Conservation (phyloP, 2,113 vertebrate genomes). For the Periophthalmus modestus region DNA sequence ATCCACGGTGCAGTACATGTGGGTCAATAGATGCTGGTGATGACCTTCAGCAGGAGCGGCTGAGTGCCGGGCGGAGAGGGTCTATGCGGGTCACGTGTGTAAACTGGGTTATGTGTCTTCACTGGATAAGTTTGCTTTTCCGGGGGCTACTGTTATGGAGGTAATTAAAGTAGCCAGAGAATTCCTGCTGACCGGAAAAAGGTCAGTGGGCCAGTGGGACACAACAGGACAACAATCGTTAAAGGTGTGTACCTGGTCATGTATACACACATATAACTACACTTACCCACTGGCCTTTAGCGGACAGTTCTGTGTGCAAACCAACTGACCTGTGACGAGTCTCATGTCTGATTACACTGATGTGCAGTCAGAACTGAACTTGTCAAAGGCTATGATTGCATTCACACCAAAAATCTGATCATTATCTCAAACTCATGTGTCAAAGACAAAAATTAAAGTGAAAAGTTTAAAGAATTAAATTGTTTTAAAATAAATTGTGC, state of each 20-base stretch:
- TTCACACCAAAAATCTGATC: neutral
- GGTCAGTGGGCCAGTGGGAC: conserved; percentile 60
- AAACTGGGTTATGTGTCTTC: neutral
- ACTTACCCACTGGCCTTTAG: conserved; percentile 22
- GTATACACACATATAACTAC: neutral
- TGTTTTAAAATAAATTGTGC: no score
- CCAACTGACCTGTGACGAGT: neutral
- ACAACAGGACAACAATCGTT: conserved; percentile 17
- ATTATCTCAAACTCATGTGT: no score
- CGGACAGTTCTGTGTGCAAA: neutral
- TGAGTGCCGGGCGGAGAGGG: neutral
- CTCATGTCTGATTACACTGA: neutral
- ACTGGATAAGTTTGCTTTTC: conserved; percentile 8
- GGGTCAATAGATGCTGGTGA: conserved; percentile 9
- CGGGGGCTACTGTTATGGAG: conserved; percentile 20
- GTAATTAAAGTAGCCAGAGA: conserved; percentile 45
- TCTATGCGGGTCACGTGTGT: neutral
- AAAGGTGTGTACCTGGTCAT: conserved; percentile 2
- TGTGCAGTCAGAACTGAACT: neutral
- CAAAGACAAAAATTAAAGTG: no score
- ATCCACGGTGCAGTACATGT: neutral
- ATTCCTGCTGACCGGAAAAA: conserved; percentile 41
- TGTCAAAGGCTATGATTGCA: neutral
- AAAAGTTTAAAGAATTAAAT: no score
- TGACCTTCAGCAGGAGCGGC: conserved; percentile 28